These are phyloP conservation scores for Teinopalpus imperialis DNA, from an alignment of 2,888 invertebrate species.

Conservation along the genomic window DNA sequence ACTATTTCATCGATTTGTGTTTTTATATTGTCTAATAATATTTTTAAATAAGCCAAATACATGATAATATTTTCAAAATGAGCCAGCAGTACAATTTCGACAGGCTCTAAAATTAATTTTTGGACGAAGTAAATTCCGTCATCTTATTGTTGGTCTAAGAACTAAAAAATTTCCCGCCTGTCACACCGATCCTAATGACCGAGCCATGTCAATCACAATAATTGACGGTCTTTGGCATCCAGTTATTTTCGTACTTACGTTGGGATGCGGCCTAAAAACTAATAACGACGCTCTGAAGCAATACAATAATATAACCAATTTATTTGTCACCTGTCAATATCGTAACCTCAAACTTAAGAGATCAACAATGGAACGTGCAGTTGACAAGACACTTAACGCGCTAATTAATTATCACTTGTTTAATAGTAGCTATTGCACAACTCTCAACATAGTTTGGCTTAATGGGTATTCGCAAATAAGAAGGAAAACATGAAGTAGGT, in stretches of 20 bases:
- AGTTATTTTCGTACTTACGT: conserved; percentile 46
- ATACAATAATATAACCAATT: conserved; percentile 34
- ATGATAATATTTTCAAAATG: not conserved
- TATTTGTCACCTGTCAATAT: conserved; percentile 62
- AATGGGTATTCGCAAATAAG: conserved; percentile 29
- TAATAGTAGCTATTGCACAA: not conserved
- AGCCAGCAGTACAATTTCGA: not conserved
- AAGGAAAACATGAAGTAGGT: conserved; percentile 58
- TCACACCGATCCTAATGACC: conserved; percentile 60
- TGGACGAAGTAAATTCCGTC: not conserved
- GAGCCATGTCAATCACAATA: conserved; percentile 75
- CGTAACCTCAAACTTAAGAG: conserved; percentile 72
- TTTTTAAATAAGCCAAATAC: not conserved
- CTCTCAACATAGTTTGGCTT: not conserved
- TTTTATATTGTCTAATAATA: not conserved
- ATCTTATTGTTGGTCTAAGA: conserved; percentile 21
- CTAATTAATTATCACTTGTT: conserved; percentile 27
- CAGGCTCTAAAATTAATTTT: conserved; percentile 9
- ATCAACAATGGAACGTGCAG: conserved; percentile 72
- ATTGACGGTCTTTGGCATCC: conserved; percentile 67
- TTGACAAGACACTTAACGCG: conserved; percentile 44
- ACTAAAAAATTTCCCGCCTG: conserved; percentile 34
- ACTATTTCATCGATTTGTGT: not conserved
- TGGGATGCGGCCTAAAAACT: conserved; percentile 31
- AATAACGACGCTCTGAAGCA: conserved; percentile 28